phyloP scores from a whole-genome alignment of 1,140 invertebrate genomes.

The Acyrthosiphon pisum region DNA sequence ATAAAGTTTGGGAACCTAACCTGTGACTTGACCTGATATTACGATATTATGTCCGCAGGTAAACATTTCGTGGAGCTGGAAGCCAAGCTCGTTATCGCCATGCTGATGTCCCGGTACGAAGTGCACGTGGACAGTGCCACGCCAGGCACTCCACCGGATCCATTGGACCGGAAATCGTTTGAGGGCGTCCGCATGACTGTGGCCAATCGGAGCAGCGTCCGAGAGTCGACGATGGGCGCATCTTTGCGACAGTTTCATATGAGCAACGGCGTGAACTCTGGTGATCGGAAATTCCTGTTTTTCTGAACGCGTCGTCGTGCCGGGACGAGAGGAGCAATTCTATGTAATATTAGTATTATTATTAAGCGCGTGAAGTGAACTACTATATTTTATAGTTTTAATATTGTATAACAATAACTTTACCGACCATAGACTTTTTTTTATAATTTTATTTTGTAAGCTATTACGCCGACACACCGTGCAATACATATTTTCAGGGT shows the following conservation, averaged over 20 bases:
- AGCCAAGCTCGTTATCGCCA: constrained; percentile 28
- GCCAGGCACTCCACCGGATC: neutral
- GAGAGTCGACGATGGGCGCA: neutral
- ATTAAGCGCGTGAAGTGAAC: neutral
- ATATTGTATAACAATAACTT: neutral
- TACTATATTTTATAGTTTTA: neutral
- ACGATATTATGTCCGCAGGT: neutral
- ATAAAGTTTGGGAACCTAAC: no score
- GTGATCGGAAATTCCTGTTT: constrained; percentile 10
- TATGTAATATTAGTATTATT: neutral
- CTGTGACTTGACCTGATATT: no score
- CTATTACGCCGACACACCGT: neutral
- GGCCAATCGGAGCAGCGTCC: neutral
- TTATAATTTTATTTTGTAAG: neutral
- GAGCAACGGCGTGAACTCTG: no score
- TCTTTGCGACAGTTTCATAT: neutral
- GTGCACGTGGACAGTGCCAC: neutral
- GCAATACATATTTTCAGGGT: neutral
- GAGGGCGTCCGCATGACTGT: neutral
- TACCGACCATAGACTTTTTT: neutral
- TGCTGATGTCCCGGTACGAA: constrained; percentile 6
- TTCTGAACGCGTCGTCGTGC: neutral
- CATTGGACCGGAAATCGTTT: neutral
- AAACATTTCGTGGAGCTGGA: constrained; percentile 41
- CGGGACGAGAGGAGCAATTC: no score